Conservation (phyloP, 2,888 invertebrate genomes). For the Morpho deidamia region DNA sequence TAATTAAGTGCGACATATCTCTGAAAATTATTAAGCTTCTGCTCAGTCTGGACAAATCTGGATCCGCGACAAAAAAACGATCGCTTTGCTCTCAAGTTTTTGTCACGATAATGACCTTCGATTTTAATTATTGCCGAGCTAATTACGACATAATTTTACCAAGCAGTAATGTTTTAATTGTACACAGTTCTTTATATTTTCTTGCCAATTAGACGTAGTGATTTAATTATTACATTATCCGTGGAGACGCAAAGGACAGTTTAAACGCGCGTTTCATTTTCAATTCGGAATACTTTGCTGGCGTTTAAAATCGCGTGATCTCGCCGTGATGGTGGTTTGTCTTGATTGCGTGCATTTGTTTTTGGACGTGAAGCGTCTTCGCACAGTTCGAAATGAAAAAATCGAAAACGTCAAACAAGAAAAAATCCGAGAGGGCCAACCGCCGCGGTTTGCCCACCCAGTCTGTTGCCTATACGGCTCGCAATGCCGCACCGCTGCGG, state of each 20-base stretch:
- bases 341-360: slow-evolving; percentile 39
- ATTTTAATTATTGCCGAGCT: slow-evolving; percentile 66
- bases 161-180: slow-evolving; percentile 74
- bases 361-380: slow-evolving; percentile 40
- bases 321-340: slow-evolving; percentile 33
- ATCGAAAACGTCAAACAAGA: slow-evolving; percentile 59
- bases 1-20: slow-evolving; percentile 1
- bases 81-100: slow-evolving; percentile 65
- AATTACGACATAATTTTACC: slow-evolving; percentile 72
- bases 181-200: slow-evolving; percentile 51
- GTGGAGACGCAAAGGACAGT: slow-evolving; percentile 2
- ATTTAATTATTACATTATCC: slow-evolving; percentile 59
- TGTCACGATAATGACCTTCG: slow-evolving; percentile 63
- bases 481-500: slow-evolving; percentile 57
- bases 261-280: neutral
- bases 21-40: slow-evolving; percentile 1
- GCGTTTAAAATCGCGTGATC: slow-evolving; percentile 32
- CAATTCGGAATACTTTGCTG: neutral
- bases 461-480: slow-evolving; percentile 47
- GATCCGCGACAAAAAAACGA: slow-evolving; percentile 49
- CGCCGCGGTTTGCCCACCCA: slow-evolving; percentile 69
- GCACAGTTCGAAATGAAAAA: slow-evolving; percentile 49
- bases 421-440: slow-evolving; percentile 51
- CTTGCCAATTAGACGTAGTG: slow-evolving; percentile 50
- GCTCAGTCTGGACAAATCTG: slow-evolving; percentile 34